A percentile compares a stretch with the other conserved stretches of the same genome.
Evolutionary conservation across 2,113 vertebrate genomes (phyloP).

Genomic region (Poeciliopsis turrubarensis): DNA sequence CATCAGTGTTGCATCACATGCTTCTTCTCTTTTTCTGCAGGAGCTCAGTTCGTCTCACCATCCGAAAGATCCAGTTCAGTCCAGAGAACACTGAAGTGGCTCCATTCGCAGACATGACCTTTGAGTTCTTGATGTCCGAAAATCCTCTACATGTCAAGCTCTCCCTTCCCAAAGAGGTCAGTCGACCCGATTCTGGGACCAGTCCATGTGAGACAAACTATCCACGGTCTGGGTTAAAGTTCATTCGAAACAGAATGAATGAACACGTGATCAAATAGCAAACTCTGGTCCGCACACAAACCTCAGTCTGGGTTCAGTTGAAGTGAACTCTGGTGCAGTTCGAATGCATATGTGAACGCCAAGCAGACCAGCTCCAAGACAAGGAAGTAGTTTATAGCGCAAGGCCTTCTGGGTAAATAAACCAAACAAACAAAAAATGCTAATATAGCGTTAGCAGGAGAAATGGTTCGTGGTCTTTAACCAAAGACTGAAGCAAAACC

Average conservation of each 20-base stretch:
- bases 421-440: too few relatives aligned
- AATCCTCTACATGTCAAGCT: conserved; percentile 87
- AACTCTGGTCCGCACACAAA: too few relatives aligned
- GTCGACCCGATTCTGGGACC: neutral
- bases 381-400: too few relatives aligned
- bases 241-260: neutral
- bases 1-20: neutral
- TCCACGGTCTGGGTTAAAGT: neutral
- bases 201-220: neutral
- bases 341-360: too few relatives aligned
- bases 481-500: too few relatives aligned
- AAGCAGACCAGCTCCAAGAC: too few relatives aligned
- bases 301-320: too few relatives aligned
- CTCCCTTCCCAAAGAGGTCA: conserved; percentile 88
- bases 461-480: too few relatives aligned
- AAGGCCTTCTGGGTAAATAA: too few relatives aligned
- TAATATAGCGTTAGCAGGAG: too few relatives aligned
- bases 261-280: too few relatives aligned
- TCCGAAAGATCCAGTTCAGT: conserved; percentile 92
- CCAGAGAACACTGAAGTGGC: conserved; percentile 71
- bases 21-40: conserved; percentile 62
- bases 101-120: conserved; percentile 83
- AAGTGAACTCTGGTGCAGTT: too few relatives aligned
- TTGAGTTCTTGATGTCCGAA: conserved; percentile 93
- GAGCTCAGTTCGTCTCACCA: conserved; percentile 85